Base-by-base conservation (phyloP, 2,113 vertebrate genomes). In the Rhinolophus sinicus region DNA sequence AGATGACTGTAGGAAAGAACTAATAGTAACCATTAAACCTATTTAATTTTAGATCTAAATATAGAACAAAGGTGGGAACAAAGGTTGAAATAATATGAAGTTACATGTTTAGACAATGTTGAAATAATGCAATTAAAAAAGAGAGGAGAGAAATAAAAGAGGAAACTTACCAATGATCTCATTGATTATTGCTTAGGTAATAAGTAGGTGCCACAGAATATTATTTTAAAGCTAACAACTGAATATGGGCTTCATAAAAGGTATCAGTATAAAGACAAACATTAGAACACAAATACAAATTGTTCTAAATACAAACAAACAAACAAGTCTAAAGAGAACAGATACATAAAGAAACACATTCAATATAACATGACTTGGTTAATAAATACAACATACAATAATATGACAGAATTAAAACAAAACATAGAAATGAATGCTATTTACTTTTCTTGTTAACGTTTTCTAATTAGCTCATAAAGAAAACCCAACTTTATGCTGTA, bases 381-480 rank as follows among this genome's bases (percentile, higher is more conserved):
- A 93, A 93, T n/a, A 91, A 93, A 64, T 50, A 67, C 18, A 95
- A 80, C 19, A 62, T 40, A 73, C n/a, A 62, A 70, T 54, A 76
- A 35, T 62, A 82, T 22, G 47, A 73, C 56, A 84, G 65, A 81
- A 19, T 38, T 62, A 75, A 88, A 56, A 81, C 9, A 56, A 88
- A 81, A 40, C 35, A 80, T 13, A 90, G 54, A 80, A 75, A 84
- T 38, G 50, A 60, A 92, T 15, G 10, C 2, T 58, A 50, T 65
- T 87, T 93, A 54, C 7, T 40, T 92, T 15, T 56, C 19, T 70
- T 77, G 14, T 72, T 84, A 69, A 84, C 6, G 70, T 62, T 85
- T 97, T 84, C 70, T 72, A 72, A 81, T 44, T 77, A 86, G 75
- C 33, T 85, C 28, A 64, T 38, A 70, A 89, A 93, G 76, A 96